These are phyloP conservation scores for Coenobita brevimanus DNA, from an alignment of 1,140 invertebrate genomes.

Conservation along the genomic window DNA sequence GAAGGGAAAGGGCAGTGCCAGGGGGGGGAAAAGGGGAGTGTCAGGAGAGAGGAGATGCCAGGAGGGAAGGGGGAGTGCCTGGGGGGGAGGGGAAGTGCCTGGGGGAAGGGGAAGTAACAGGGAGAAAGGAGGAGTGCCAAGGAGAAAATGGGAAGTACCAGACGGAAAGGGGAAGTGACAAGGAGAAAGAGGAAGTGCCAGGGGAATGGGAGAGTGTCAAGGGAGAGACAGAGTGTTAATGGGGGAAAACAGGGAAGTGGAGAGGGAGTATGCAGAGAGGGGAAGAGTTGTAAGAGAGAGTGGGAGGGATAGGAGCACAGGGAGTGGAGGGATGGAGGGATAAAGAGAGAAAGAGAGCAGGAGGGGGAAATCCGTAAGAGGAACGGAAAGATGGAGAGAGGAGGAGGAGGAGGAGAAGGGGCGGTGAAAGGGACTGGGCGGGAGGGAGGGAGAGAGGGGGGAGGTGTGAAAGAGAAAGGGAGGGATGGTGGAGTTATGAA, in stretches of 20 bases:
- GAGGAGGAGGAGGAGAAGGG: not conserved
- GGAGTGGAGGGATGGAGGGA: too few relatives aligned
- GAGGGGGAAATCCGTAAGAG: not conserved
- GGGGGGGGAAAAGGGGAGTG: too few relatives aligned
- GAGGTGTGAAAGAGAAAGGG: too few relatives aligned
- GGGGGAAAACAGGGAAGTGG: not conserved
- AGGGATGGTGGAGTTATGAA: too few relatives aligned
- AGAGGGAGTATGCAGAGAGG: not conserved
- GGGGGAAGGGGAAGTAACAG: too few relatives aligned
- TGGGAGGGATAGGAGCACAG: not conserved
- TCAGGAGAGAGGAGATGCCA: too few relatives aligned
- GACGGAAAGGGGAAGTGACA: not conserved
- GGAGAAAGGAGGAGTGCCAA: not conserved
- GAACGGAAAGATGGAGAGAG: too few relatives aligned
- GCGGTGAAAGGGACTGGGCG: not conserved
- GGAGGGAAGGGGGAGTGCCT: not conserved
- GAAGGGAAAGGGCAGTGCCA: too few relatives aligned
- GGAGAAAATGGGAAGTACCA: not conserved
- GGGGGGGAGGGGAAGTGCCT: not conserved
- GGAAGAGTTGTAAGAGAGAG: not conserved
- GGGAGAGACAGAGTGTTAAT: not conserved
- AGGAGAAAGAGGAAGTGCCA: too few relatives aligned
- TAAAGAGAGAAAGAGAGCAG: not conserved
- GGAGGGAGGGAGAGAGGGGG: not conserved
- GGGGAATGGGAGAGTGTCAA: too few relatives aligned